Evolutionary conservation across 2,113 vertebrate genomes (phyloP).

Genomic region (Thermophis baileyi): DNA sequence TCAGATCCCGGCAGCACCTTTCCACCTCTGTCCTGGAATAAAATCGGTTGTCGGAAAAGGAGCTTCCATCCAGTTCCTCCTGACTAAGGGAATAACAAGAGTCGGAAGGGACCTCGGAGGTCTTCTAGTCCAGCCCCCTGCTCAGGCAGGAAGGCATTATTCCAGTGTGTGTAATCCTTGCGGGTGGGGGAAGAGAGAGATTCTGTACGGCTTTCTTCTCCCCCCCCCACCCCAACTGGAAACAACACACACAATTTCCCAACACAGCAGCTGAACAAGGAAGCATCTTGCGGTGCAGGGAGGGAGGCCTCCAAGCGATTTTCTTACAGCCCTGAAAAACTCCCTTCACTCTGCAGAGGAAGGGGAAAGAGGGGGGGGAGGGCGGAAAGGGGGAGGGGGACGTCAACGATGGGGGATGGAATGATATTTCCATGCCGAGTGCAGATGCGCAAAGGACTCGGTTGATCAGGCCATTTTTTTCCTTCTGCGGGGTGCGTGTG

Average conservation of each 20-base stretch:
- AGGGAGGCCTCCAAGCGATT: no score
- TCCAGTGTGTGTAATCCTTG: rapidly evolving
- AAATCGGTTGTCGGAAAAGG: neutral
- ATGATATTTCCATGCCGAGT: no score
- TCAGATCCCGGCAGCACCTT: neutral
- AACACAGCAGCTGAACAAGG: neutral
- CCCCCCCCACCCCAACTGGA: neutral
- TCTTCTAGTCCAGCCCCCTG: no score
- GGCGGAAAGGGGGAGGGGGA: rapidly evolving
- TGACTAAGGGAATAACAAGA: neutral
- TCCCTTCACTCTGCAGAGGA: no score
- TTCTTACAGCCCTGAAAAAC: neutral
- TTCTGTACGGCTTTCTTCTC: no score
- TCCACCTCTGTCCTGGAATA: neutral
- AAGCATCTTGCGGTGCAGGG: neutral
- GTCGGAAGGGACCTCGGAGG: no score
- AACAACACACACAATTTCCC: neutral
- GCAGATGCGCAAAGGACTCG: no score
- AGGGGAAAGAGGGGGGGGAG: no score
- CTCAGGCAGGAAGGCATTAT: no score
- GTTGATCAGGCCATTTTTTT: no score
- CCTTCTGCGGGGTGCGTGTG: no score
- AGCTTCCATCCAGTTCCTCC: neutral
- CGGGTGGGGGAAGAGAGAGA: neutral
- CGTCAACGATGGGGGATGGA: no score